phyloP scores from a whole-genome alignment of 1,140 invertebrate species.

The Psilanteris sp. region DNA sequence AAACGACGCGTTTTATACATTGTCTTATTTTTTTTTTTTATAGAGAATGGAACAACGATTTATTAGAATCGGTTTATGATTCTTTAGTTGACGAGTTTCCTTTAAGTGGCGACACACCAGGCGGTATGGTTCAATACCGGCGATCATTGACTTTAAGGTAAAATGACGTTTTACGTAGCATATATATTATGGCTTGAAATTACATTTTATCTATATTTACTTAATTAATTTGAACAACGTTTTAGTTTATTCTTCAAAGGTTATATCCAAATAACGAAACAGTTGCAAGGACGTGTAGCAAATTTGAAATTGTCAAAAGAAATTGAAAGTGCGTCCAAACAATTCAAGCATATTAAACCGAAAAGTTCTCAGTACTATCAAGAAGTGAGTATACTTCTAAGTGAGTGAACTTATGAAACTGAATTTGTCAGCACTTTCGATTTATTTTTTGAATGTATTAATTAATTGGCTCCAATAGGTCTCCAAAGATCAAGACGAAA shows the following conservation, averaged over 20 bases:
- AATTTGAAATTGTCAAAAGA: conserved; percentile 69
- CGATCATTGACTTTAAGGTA: conserved; percentile 66
- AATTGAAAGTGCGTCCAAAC: conserved; percentile 81
- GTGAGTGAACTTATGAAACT: too few species aligned
- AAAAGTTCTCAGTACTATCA: conserved; percentile 90
- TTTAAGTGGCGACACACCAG: conserved; percentile 88
- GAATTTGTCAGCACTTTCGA: too few species aligned
- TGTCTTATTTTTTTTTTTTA: too few species aligned
- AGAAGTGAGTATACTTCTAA: conserved; percentile 81
- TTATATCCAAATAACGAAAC: conserved; percentile 85
- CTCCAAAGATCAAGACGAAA: conserved; percentile 82
- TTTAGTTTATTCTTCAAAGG: conserved; percentile 94
- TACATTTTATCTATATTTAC: not conserved
- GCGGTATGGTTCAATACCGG: conserved; percentile 88
- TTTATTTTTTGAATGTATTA: too few species aligned
- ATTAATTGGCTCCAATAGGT: too few species aligned
- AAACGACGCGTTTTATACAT: too few species aligned
- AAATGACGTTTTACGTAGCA: too few species aligned
- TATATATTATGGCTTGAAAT: too few species aligned
- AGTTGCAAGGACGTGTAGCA: conserved; percentile 78
- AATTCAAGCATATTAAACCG: conserved; percentile 83
- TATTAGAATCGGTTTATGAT: conserved; percentile 84
- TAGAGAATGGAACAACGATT: conserved; percentile 86
- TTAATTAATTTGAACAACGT: not conserved
- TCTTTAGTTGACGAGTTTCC: conserved; percentile 87